Evolutionary conservation across 2,888 invertebrate genomes (phyloP).

Genomic region (Crioceris asparagi): DNA sequence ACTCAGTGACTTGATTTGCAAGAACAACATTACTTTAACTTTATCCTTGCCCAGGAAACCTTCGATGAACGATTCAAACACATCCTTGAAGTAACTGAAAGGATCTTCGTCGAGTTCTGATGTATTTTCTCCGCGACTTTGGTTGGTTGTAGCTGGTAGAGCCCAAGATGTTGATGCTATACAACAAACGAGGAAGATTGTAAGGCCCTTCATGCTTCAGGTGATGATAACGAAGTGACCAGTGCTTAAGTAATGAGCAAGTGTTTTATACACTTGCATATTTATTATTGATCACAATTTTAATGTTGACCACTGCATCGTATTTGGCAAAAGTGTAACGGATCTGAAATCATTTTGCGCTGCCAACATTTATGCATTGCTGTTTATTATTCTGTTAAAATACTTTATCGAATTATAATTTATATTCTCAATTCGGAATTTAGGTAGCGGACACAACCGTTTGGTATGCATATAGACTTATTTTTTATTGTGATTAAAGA

Average conservation of each 20-base stretch:
- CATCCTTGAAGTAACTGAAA: constrained; percentile 60
- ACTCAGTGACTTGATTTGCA: too few species aligned
- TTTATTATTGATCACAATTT: too few species aligned
- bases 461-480: too few species aligned
- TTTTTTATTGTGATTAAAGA: too few species aligned
- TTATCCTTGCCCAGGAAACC: constrained; percentile 68
- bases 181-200: constrained; percentile 12
- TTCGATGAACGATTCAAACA: constrained; percentile 44
- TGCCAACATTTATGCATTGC: too few species aligned
- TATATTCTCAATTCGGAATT: too few species aligned
- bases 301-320: too few species aligned
- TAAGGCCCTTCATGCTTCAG: constrained; percentile 12
- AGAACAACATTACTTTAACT: constrained; percentile 14
- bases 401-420: too few species aligned
- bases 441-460: too few species aligned
- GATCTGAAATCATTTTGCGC: too few species aligned
- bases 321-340: too few species aligned
- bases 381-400: too few species aligned
- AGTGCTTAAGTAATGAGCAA: not conserved
- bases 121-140: constrained; percentile 35
- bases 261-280: not conserved
- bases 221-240: not conserved
- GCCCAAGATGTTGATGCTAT: constrained; percentile 10
- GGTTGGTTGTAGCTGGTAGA: constrained; percentile 21
- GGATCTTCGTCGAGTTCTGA: constrained; percentile 59